Conservation (phyloP, 2,797 vertebrate genomes). For the Xyrichtys novacula region DNA sequence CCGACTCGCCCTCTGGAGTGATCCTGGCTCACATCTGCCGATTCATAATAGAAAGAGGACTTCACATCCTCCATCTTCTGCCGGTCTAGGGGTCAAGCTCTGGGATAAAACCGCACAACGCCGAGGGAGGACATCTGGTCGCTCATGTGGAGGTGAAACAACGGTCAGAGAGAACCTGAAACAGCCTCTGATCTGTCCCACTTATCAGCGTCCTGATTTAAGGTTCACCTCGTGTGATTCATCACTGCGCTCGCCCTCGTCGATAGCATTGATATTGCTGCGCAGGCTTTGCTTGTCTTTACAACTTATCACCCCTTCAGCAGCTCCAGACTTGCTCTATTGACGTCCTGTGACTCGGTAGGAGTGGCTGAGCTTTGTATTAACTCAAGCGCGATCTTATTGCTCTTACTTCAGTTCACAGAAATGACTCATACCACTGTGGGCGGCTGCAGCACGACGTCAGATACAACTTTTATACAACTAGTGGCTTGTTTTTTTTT, state of each 20-base stretch:
- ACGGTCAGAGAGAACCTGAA: not conserved
- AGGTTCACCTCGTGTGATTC: constrained; percentile 21
- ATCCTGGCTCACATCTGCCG: constrained; percentile 6
- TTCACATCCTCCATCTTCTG: constrained; percentile 7
- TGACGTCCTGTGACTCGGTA: constrained; percentile 37
- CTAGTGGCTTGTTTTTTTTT: not conserved
- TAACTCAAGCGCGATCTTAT: constrained; percentile 34
- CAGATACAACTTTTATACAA: not conserved
- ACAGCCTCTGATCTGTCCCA: constrained; percentile 8
- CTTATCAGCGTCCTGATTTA: constrained; percentile 34
- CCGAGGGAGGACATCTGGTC: constrained; percentile 14
- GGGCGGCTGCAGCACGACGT: constrained; percentile 3
- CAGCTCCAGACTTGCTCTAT: constrained; percentile 22
- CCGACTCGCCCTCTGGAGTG: constrained; percentile 1
- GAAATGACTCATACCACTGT: constrained; percentile 6
- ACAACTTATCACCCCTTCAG: constrained; percentile 35
- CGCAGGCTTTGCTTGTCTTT: constrained; percentile 11
- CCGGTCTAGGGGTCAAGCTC: not conserved
- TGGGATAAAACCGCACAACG: constrained; percentile 8
- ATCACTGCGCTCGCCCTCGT: constrained; percentile 25
- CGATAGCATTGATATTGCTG: constrained; percentile 27
- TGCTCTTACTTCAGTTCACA: constrained; percentile 23
- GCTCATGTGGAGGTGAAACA: constrained; percentile 3
- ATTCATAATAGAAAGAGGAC: constrained; percentile 17
- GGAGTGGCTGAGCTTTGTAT: constrained; percentile 38